Base-by-base conservation (phyloP, 2,113 vertebrate genomes). In the Megaceryle torquata region DNA sequence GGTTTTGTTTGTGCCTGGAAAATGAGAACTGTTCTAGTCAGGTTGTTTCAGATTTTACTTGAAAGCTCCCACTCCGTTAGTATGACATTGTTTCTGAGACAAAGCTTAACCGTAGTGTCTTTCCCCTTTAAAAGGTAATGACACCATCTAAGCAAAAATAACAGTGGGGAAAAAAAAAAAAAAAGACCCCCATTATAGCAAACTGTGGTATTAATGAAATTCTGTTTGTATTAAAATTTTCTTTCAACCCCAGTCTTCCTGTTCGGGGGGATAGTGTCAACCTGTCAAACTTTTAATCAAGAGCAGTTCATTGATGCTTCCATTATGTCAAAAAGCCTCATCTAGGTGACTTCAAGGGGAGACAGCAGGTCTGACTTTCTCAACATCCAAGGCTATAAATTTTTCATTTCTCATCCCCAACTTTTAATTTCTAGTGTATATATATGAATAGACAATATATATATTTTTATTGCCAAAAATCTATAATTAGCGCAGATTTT, bases 141-240 rank as follows among this genome's bases (percentile, higher is more conserved):
- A 90, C 89, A 93, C 84, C 67, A 88, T 89, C 88, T 92, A 94
- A 97, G 95, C 61, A 92, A 75, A 88, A 93, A 82, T 84, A 97
- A 88, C 64, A 53, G 94, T 44, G 39, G 89, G 81, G 39, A 13
- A 75, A 71, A 48, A 48, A 21, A 22, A 48, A 48, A 22, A 28
- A 46, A 61, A 35, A 63, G 61, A 87, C 87, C 82, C 78, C 96
- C 92, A 93, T 96, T 95, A 94, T 21, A 93, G 88, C 65, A 95
- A 96, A 95, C 89, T 91, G 93, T 89, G 86, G 75, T 96, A 95
- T 97, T 97, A 97, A 97, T 97, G 96, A 94, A 96, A 97, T 97
- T 97, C 97, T 97, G 97, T 97, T 97, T 97, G 97, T 96, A 97
- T 96, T 96, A 95, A 95, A 96, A 93, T 86, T 94, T 97, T 86